Conservation (phyloP, 2,113 vertebrate species). For the Malurus alboscapulatus region DNA sequence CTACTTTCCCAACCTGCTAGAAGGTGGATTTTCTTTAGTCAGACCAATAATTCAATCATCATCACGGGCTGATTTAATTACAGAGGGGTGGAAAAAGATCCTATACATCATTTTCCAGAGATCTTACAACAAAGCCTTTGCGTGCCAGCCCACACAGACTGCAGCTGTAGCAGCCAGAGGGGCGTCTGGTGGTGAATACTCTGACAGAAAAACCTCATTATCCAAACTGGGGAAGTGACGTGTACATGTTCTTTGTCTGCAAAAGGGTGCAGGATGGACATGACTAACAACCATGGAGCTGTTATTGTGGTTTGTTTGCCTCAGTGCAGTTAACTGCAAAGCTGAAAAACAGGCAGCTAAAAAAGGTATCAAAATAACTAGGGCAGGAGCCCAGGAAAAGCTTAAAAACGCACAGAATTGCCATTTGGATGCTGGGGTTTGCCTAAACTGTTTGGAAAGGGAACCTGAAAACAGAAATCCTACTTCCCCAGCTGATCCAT, state of each 20-base stretch:
- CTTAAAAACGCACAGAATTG: not conserved
- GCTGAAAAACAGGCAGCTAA: not conserved
- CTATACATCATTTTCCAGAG: conserved; percentile 5
- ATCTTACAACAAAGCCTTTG: not conserved
- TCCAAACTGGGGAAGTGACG: not conserved
- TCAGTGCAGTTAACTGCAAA: not conserved
- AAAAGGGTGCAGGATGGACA: not conserved
- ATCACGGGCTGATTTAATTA: conserved; percentile 25
- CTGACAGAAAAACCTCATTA: conserved; percentile 43
- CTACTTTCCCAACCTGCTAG: not conserved
- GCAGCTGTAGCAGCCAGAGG: conserved; percentile 34
- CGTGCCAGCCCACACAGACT: conserved; percentile 9
- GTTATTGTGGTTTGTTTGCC: not conserved
- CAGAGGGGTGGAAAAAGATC: not conserved
- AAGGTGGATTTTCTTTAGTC: not conserved
- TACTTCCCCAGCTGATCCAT: not conserved
- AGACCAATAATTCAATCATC: not conserved
- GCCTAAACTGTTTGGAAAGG: not conserved
- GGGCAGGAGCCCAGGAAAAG: not conserved
- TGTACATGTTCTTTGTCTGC: not conserved
- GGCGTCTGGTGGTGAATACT: not conserved
- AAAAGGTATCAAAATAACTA: not conserved
- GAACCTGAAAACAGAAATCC: not conserved
- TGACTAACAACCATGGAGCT: not conserved
- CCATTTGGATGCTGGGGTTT: not conserved